phyloP scores from a whole-genome alignment of 2,797 vertebrate species.

The Nasua narica region DNA sequence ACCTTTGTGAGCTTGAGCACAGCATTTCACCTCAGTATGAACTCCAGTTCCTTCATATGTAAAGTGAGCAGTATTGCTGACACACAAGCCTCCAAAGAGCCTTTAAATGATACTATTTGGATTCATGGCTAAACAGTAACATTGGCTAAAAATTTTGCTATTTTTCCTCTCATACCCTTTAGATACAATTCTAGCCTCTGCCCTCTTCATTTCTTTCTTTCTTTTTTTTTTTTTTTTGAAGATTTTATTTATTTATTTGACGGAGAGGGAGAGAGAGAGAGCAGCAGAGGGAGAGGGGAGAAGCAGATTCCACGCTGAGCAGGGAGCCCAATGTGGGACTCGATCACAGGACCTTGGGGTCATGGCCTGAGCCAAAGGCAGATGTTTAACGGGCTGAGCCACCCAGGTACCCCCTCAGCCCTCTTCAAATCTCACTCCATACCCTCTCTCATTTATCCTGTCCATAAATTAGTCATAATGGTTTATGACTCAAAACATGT shows the following conservation, averaged over 20 bases:
- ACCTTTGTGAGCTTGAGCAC: not conserved
- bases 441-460: not conserved
- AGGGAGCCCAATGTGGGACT: too few relatives aligned
- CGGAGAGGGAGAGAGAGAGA: not conserved
- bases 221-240: too few relatives aligned
- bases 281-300: not conserved
- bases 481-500: not conserved
- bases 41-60: not conserved
- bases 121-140: not conserved
- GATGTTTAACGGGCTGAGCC: not conserved
- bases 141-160: not conserved
- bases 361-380: too few relatives aligned
- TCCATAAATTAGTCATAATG: too few relatives aligned
- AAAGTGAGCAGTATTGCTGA: not conserved
- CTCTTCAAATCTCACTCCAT: too few relatives aligned
- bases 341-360: too few relatives aligned
- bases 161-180: not conserved
- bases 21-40: not conserved
- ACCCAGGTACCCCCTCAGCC: too few relatives aligned
- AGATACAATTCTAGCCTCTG: not conserved
- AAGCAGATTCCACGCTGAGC: not conserved
- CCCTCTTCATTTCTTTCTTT: not conserved
- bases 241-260: not conserved
- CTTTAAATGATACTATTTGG: not conserved
- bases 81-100: not conserved